Conservation (phyloP, 2,888 invertebrate species). For the Griposia aprilina region DNA sequence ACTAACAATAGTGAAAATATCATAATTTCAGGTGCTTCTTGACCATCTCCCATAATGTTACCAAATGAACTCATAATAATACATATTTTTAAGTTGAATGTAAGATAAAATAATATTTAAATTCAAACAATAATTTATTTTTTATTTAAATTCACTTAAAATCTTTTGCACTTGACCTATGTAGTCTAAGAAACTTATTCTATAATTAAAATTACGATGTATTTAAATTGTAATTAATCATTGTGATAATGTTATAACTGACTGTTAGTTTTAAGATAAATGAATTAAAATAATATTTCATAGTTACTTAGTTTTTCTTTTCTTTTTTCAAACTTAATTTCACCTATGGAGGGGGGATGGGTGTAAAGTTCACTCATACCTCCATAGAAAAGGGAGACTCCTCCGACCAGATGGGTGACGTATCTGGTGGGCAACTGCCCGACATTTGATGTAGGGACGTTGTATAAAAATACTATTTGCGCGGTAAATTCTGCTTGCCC, state of each 20-base stretch:
- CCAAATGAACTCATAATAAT: slow-evolving; percentile 63
- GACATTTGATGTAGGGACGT: too few species aligned
- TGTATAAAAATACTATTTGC: too few species aligned
- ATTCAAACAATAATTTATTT: slow-evolving; percentile 57
- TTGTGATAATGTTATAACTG: slow-evolving; percentile 68
- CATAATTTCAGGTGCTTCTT: slow-evolving; percentile 24
- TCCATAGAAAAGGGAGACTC: too few species aligned
- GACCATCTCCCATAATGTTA: slow-evolving; percentile 67
- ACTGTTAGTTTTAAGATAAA: slow-evolving; percentile 65
- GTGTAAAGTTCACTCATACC: too few species aligned
- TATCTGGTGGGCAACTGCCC: too few species aligned
- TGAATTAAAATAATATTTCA: slow-evolving; percentile 23
- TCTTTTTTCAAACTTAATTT: not conserved
- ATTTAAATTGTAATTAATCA: slow-evolving; percentile 21
- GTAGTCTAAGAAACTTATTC: slow-evolving; percentile 29
- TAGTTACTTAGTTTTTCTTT: slow-evolving; percentile 7
- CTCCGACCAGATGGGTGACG: too few species aligned
- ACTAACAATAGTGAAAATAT: slow-evolving; percentile 7
- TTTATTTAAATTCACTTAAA: slow-evolving; percentile 56
- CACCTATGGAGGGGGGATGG: too few species aligned
- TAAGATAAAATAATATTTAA: slow-evolving; percentile 43
- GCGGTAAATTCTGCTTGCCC: too few species aligned
- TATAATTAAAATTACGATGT: slow-evolving; percentile 15
- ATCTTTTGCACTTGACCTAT: slow-evolving; percentile 29
- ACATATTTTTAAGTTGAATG: slow-evolving; percentile 30